Percentiles rank a stretch among this genome's conserved stretches.
These are phyloP conservation scores for Sphecodes monilicornis DNA, from an alignment of 2,888 invertebrate genomes.

Conservation along the genomic window DNA sequence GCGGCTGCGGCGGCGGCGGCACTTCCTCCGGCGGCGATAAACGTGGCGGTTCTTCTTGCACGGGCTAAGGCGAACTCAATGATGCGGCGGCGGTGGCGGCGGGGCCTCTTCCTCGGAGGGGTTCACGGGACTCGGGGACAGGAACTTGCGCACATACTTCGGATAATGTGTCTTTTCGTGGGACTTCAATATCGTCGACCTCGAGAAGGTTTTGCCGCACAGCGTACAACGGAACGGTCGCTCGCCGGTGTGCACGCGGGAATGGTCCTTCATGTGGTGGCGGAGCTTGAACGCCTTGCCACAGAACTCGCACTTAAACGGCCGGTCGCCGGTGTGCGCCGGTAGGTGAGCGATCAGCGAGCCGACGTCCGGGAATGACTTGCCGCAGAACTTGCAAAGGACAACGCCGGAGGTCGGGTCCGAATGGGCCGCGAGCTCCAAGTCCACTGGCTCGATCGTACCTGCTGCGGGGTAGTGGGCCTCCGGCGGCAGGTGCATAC, in stretches of 20 bases:
- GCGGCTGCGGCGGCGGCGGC: neutral
- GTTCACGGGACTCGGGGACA: conserved; percentile 94
- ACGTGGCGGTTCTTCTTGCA: conserved; percentile 56
- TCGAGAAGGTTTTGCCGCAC: conserved; percentile 96
- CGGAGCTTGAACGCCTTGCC: conserved; percentile 96
- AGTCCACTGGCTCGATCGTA: conserved; percentile 86
- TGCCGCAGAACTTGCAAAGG: conserved; percentile 96
- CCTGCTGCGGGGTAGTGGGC: conserved; percentile 83
- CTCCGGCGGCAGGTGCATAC: conserved; percentile 82
- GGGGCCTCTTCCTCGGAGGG: conserved; percentile 90
- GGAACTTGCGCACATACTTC: conserved; percentile 95
- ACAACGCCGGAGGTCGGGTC: conserved; percentile 91
- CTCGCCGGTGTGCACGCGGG: conserved; percentile 96
- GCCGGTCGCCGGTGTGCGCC: conserved; percentile 95
- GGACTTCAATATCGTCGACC: conserved; percentile 95
- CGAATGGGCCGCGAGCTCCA: conserved; percentile 87
- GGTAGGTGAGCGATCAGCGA: conserved; percentile 95
- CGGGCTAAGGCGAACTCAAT: conserved; percentile 77
- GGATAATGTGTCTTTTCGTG: conserved; percentile 97
- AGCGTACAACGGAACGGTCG: conserved; percentile 95
- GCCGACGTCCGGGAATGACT: conserved; percentile 95
- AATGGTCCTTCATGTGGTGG: conserved; percentile 98
- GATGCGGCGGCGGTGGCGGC: conserved; percentile 79
- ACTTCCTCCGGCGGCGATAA: conserved; percentile 53
- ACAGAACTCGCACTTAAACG: conserved; percentile 97